These are phyloP conservation scores for Centropyge bicolor DNA, from an alignment of 2,797 vertebrate species.

Conservation along the genomic window DNA sequence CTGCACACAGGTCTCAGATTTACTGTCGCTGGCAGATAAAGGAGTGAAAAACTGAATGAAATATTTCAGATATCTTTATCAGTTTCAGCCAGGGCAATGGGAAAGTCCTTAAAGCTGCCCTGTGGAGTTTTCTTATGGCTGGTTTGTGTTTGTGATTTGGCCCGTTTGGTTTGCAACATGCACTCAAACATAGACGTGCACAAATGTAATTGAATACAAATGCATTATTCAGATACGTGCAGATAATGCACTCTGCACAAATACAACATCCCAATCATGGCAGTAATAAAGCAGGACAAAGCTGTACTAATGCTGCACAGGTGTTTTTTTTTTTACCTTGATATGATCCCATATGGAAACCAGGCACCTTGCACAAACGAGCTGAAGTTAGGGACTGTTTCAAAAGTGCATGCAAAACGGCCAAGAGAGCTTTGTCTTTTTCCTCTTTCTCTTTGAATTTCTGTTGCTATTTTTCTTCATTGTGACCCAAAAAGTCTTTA, in stretches of 20 bases:
- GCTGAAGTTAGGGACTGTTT: background rate
- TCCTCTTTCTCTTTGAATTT: background rate
- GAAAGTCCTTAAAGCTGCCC: background rate
- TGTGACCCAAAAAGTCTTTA: background rate
- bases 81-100: background rate
- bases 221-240: background rate
- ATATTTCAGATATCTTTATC: background rate
- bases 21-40: background rate
- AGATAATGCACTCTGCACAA: background rate
- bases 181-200: background rate
- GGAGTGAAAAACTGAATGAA: background rate
- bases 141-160: background rate
- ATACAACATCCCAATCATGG: background rate
- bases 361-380: background rate
- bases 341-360: conserved; percentile 1
- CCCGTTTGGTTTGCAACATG: background rate
- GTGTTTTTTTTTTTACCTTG: conserved; percentile 5
- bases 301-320: background rate
- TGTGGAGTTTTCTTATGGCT: background rate
- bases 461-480: background rate
- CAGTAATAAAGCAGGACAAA: conserved; percentile 4
- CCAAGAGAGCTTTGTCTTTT: too few relatives aligned
- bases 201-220: background rate
- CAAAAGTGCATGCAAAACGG: background rate
- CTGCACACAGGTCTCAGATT: background rate